Base-by-base conservation (phyloP, 53 echinoderm and acorn worm species). In the Astropecten irregularis region DNA sequence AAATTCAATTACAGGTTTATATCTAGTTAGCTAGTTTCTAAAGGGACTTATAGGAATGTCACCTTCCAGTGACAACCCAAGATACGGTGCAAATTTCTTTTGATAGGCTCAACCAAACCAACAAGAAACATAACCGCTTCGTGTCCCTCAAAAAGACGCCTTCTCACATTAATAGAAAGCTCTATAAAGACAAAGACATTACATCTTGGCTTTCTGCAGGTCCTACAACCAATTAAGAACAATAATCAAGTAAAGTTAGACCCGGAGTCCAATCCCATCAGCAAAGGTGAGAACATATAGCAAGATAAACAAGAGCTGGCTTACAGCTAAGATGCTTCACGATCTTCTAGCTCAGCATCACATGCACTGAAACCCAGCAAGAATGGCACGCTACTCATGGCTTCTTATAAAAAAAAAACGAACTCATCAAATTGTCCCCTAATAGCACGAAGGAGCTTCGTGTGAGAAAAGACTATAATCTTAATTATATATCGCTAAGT, bases 391-490 rank as follows among this genome's bases (percentile, higher is more conserved):
- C n/a, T n/a, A 4, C 1, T 64, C 15, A 64, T 20, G 15, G 37
- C 42, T 11, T 42, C 42, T 11, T 42, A 42, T 42, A 42, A 11
- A 42, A 42, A 8, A 11, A 42, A 11, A 64, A 36, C 37, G 36
- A n/a, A 34, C 18, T 64, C 35, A 64, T 64, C 32, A 37, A 64
- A 64, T 64, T 34, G 64, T 64, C 35, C 3, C 36, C 64, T n/a
- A 20, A 64, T 36, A 32, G 16, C 68, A 68, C 21, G 25, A 11
- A 7, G 68, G 13, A 9, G n/a, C 19, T 68, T 19, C 27, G 10
- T 65, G n/a, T 2, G 9, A 19, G 74, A 53, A 21, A 50, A 55
- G 21, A 27, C 11, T 40, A 37, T 74, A 74, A 74, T 39, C 74
- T 57, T 74, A 55, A 37, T 37, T n/a, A 35, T 57, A 74, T 36